A percentile compares a stretch with the other conserved stretches of the same genome.
Evolutionary conservation across 2,797 vertebrate species (phyloP).

Genomic region (Helostoma temminkii): DNA sequence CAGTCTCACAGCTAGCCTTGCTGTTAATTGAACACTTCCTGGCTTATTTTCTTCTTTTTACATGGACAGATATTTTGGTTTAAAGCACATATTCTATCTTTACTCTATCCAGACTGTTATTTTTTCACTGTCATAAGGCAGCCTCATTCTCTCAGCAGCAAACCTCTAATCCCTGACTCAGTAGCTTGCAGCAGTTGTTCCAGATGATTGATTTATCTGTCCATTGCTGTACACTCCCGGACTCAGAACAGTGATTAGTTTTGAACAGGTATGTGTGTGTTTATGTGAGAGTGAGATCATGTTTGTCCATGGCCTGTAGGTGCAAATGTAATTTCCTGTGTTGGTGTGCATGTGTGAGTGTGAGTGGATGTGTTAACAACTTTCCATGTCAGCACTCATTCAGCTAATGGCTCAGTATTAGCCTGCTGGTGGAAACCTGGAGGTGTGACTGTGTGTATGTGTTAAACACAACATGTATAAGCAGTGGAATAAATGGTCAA

Average conservation of each 20-base stretch:
- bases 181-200: conserved; percentile 53
- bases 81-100: conserved; percentile 20
- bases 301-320: conserved; percentile 4
- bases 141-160: conserved; percentile 28
- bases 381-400: conserved; percentile 62
- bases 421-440: conserved; percentile 22
- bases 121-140: conserved; percentile 11
- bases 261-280: conserved; percentile 23
- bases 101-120: neutral
- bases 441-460: conserved; percentile 21
- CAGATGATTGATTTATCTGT: conserved; percentile 65
- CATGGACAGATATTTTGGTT: neutral
- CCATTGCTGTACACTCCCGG: conserved; percentile 24
- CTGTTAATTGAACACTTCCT: conserved; percentile 42
- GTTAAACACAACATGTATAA: neutral
- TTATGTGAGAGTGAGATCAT: neutral
- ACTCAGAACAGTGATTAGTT: conserved; percentile 43
- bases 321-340: conserved; percentile 56
- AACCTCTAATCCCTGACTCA: conserved; percentile 55
- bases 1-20: conserved; percentile 8
- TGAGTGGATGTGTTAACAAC: conserved; percentile 48
- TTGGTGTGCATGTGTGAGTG: conserved; percentile 1
- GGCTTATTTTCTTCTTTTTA: conserved; percentile 31
- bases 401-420: conserved; percentile 58
- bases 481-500: neutral